Conservation (phyloP, 2,888 invertebrate species). For the Leptinotarsa haldemani region DNA sequence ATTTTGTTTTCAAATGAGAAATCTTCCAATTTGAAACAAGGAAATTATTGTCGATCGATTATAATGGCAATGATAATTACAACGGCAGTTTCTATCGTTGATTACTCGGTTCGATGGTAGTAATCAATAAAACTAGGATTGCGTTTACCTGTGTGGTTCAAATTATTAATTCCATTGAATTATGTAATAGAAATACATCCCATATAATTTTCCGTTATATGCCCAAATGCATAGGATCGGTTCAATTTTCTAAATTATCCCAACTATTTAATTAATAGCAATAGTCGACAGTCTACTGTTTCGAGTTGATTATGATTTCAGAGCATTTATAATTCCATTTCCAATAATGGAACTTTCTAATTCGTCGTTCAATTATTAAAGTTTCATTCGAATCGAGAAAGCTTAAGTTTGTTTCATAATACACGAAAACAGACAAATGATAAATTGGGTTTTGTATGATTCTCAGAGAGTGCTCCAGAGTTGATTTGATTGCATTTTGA, state of each 20-base stretch:
- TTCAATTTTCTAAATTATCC: not conserved
- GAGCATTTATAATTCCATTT: conserved; percentile 26
- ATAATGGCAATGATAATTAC: not conserved
- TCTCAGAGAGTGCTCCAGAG: conserved; percentile 12
- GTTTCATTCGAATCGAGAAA: conserved; percentile 36
- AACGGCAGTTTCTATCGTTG: conserved; percentile 1
- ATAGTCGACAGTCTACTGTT: conserved; percentile 20
- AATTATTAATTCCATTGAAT: not conserved
- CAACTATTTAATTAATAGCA: conserved; percentile 14
- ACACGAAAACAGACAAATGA: conserved; percentile 25
- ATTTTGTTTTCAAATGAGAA: no score
- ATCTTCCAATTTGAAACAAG: not conserved
- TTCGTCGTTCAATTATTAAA: conserved; percentile 28
- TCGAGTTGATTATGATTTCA: conserved; percentile 30
- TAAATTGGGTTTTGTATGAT: conserved; percentile 25
- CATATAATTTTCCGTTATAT: not conserved
- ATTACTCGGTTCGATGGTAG: not conserved
- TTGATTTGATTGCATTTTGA: not conserved
- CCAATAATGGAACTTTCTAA: conserved; percentile 36
- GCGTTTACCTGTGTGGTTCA: not conserved
- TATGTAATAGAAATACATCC: conserved; percentile 1
- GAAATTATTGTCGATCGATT: not conserved
- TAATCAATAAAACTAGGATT: not conserved
- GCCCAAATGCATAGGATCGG: not conserved
- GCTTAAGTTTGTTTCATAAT: conserved; percentile 31